phyloP scores from a whole-genome alignment of 2,113 vertebrate genomes.

The Podarcis raffonei region DNA sequence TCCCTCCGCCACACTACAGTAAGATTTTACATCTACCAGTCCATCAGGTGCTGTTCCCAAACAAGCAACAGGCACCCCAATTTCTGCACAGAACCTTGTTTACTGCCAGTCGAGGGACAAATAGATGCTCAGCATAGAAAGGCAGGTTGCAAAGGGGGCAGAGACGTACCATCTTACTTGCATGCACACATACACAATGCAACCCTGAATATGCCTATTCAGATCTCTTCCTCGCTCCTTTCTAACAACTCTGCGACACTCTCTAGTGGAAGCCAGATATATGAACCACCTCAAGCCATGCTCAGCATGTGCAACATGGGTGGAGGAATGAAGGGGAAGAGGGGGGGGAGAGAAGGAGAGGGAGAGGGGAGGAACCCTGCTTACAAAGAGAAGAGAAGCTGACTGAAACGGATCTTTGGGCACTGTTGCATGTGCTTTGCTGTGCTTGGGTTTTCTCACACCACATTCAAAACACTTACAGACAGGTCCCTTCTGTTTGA shows the following conservation, averaged over 20 bases:
- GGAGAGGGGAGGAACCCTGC: neutral
- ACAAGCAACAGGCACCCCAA: neutral
- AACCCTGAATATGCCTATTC: slow-evolving; percentile 23
- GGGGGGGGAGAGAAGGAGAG: too few species aligned
- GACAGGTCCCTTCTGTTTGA: slow-evolving; percentile 81
- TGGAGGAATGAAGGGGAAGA: too few species aligned
- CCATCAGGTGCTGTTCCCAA: neutral
- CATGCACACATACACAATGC: slow-evolving; percentile 7
- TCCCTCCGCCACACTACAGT: too few species aligned
- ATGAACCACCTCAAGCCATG: slow-evolving; percentile 43
- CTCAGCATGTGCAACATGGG: neutral
- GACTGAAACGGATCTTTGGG: slow-evolving; percentile 63
- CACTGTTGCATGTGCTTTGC: slow-evolving; percentile 76
- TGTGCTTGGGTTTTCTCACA: slow-evolving; percentile 78
- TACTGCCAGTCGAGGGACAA: slow-evolving; percentile 7
- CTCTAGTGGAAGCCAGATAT: slow-evolving; percentile 54
- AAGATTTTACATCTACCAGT: neutral
- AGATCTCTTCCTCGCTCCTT: slow-evolving; percentile 17
- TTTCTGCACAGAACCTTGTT: neutral
- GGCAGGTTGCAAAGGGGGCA: slow-evolving; percentile 16
- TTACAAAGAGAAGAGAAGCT: slow-evolving; percentile 9
- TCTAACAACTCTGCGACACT: slow-evolving; percentile 47
- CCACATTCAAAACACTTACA: slow-evolving; percentile 80
- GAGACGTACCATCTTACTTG: neutral
- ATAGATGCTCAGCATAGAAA: neutral